phyloP scores from a whole-genome alignment of 2,113 vertebrate genomes.

The Sphaerodactylus townsendi region DNA sequence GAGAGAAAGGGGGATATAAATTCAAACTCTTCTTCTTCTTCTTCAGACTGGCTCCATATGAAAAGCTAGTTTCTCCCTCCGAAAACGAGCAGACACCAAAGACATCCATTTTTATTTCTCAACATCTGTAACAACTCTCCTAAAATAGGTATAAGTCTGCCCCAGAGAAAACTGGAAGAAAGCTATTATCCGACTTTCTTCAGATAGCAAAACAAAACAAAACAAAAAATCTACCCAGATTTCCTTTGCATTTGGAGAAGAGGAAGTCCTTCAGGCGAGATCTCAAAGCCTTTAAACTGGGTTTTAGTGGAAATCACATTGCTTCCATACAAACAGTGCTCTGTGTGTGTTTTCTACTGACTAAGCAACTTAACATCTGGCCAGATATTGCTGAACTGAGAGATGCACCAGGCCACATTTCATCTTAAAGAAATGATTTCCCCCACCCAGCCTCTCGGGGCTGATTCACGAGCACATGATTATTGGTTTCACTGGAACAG shows the following conservation, averaged over 20 bases:
- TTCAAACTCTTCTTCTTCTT: too few relatives aligned
- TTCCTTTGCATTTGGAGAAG: not conserved
- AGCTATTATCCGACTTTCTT: not conserved
- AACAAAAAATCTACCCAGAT: not conserved
- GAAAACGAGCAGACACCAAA: not conserved
- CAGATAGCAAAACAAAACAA: not conserved
- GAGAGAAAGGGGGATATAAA: too few relatives aligned
- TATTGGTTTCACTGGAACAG: not conserved
- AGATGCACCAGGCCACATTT: not conserved
- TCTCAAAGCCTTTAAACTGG: not conserved
- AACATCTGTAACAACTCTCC: not conserved
- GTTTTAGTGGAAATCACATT: not conserved
- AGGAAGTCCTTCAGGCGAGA: not conserved
- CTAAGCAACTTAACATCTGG: not conserved
- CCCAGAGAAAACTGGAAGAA: not conserved
- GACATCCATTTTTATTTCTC: not conserved
- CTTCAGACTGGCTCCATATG: not conserved
- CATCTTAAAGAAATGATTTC: not conserved
- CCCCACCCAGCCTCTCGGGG: conserved; percentile 8
- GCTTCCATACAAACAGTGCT: not conserved
- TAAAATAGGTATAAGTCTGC: not conserved
- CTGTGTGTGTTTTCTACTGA: not conserved
- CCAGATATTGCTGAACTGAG: not conserved
- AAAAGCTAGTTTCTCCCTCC: not conserved
- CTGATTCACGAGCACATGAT: not conserved